Base-by-base conservation (phyloP, 2,113 vertebrate species). In the Coptodon bakossiorum region DNA sequence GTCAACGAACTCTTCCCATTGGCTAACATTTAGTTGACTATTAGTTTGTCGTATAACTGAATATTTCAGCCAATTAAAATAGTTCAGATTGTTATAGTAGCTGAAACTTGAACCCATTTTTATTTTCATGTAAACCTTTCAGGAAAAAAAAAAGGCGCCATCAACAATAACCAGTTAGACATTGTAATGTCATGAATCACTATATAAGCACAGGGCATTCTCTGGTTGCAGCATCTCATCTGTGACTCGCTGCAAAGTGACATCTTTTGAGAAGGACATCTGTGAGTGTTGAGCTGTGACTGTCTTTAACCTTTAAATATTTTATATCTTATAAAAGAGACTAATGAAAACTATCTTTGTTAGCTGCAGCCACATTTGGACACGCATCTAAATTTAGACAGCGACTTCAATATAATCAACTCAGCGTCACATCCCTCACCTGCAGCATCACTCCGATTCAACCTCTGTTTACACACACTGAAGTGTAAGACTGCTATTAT, bases 381-480 rank as follows among this genome's bases (percentile, higher is more conserved):
- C 34, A 63, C 34, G 8, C 14, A 61, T 80, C 59, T 83, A 68
- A 85, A 91, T 88, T 63, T 31, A 85, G 14, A 73, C 40, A 36
- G 7, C 10, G 24, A 78, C 16, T 66, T 29, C 4, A 14, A 34
- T 81, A 76, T 56, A 84, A 94, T 91, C 29, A 89, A 84, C 53
- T 84, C 76, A 27, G 61, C 57, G 85, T 81, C 50, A 71, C 52
- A 81, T 57, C 84, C 66, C 52, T 85, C 86, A 90, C 87, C 89
- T 91, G 88, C 79, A 68, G 45, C 68, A 80, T 59, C 16, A 56
- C 84, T 57, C 87, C 85, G 48, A 71, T 80, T 81, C 59, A 85
- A 85, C 50, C 50, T 57, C 12, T 89, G 80, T 88, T 92, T 89
- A 86, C 88, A 88, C 91, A 90, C 89, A 85, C 56, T 22, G 38